These are phyloP conservation scores for Scartelaos histophorus DNA, from an alignment of 2,113 vertebrate species.

Conservation along the genomic window DNA sequence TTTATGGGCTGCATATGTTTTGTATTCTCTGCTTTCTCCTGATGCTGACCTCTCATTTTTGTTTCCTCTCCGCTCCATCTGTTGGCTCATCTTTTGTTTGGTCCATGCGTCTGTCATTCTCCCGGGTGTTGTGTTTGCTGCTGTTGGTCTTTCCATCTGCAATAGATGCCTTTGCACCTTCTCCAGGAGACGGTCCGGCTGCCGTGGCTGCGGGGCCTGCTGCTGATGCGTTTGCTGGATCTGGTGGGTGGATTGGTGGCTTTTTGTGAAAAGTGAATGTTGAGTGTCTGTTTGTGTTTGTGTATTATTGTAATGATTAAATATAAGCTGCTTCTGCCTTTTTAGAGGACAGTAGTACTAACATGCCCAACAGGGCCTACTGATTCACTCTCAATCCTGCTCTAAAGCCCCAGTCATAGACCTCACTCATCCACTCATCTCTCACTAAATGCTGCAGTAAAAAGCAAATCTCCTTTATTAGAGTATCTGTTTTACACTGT, in stretches of 20 bases:
- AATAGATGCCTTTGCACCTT: slow-evolving; percentile 97
- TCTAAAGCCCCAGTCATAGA: slow-evolving; percentile 54
- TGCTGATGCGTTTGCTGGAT: slow-evolving; percentile 96
- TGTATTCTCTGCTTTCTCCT: slow-evolving; percentile 71
- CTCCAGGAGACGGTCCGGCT: slow-evolving; percentile 93
- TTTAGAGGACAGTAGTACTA: slow-evolving; percentile 55
- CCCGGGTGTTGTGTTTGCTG: slow-evolving; percentile 77
- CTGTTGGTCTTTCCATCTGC: slow-evolving; percentile 62
- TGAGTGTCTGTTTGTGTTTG: slow-evolving; percentile 2
- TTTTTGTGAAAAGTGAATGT: slow-evolving; percentile 16
- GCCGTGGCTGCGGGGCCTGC: slow-evolving; percentile 87
- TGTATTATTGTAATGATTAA: slow-evolving; percentile 13
- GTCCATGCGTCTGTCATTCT: slow-evolving; percentile 75
- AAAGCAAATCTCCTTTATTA: slow-evolving; percentile 28
- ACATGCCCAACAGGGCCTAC: slow-evolving; percentile 37
- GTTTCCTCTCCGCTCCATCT: slow-evolving; percentile 57
- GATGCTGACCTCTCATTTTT: slow-evolving; percentile 69
- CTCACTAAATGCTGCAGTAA: slow-evolving; percentile 45
- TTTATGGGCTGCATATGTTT: slow-evolving; percentile 69
- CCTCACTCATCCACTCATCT: slow-evolving; percentile 33
- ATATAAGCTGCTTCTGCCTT: slow-evolving; percentile 52
- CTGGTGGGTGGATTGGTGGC: slow-evolving; percentile 88
- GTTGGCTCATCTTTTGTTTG: slow-evolving; percentile 64
- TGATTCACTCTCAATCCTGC: slow-evolving; percentile 56
- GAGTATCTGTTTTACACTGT: not conserved